Conservation (phyloP, 2,888 invertebrate species). For the Lasioglossum villosulum region DNA sequence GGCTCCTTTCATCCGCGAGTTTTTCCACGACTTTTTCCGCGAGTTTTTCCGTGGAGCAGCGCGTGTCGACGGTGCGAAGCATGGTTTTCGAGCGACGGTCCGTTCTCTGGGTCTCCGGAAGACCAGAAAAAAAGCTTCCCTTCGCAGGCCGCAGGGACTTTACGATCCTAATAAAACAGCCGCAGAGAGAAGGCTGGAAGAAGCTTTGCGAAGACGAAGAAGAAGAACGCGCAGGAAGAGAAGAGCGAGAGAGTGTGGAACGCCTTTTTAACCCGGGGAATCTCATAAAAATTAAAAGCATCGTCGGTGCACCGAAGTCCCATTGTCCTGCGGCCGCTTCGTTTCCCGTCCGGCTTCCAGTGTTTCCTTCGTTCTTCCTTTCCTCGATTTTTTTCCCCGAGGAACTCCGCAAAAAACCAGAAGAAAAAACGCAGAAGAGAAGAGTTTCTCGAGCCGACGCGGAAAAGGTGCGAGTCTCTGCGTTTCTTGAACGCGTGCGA, state of each 20-base stretch:
- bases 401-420: background rate
- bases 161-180: constrained; percentile 69
- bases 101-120: background rate
- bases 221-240: background rate
- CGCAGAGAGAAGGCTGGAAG: constrained; percentile 39
- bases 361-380: constrained; percentile 26
- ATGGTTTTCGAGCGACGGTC: background rate
- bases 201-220: background rate
- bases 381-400: constrained; percentile 29
- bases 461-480: background rate
- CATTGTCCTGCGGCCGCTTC: constrained; percentile 60
- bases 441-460: background rate
- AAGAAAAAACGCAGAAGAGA: constrained; percentile 26
- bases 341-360: constrained; percentile 32
- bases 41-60: constrained; percentile 57
- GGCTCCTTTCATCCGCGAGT: constrained; percentile 37
- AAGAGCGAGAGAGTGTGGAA: constrained; percentile 4
- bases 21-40: constrained; percentile 65
- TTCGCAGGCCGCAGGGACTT: constrained; percentile 58
- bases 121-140: constrained; percentile 12
- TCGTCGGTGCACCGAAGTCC: constrained; percentile 69
- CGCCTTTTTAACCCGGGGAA: constrained; percentile 74
- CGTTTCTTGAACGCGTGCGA: background rate
- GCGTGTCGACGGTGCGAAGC: constrained; percentile 42
- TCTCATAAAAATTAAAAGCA: constrained; percentile 80